Percentiles rank a stretch among this genome's conserved stretches.
Evolutionary conservation across 2,113 vertebrate genomes (phyloP).

Genomic region (Syngnathus floridae): DNA sequence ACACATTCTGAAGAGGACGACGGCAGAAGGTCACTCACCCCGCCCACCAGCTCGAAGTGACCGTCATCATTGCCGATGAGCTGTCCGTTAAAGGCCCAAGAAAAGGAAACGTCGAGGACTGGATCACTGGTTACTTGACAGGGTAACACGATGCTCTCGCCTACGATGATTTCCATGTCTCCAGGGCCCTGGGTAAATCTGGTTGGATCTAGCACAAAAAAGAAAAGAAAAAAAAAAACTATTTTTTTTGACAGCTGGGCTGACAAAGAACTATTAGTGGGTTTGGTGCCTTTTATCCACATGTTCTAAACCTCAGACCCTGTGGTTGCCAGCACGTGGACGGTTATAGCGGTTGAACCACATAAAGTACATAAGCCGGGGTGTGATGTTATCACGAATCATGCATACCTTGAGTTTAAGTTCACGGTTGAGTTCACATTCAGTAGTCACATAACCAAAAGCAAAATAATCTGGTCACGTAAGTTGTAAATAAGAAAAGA

Average conservation of each 20-base stretch:
- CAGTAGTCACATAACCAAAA: no score
- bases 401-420: no score
- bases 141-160: slow-evolving; percentile 85
- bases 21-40: slow-evolving; percentile 73
- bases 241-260: no score
- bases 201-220: slow-evolving; percentile 77
- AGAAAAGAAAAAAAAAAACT: slow-evolving; percentile 19
- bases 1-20: slow-evolving; percentile 31
- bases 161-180: slow-evolving; percentile 87
- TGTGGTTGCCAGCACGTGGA: no score
- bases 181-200: slow-evolving; percentile 80
- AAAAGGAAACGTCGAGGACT: slow-evolving; percentile 80
- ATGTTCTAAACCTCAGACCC: background rate
- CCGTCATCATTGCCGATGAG: slow-evolving; percentile 75
- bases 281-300: background rate
- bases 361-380: no score
- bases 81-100: slow-evolving; percentile 88
- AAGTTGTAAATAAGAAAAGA: no score
- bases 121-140: slow-evolving; percentile 86
- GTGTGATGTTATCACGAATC: no score
- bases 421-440: no score
- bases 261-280: background rate
- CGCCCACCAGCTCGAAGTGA: slow-evolving; percentile 86
- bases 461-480: no score
- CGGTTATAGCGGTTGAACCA: no score